These are phyloP conservation scores for Euura saliciscinereae DNA, from an alignment of 1,140 invertebrate species.

Conservation along the genomic window DNA sequence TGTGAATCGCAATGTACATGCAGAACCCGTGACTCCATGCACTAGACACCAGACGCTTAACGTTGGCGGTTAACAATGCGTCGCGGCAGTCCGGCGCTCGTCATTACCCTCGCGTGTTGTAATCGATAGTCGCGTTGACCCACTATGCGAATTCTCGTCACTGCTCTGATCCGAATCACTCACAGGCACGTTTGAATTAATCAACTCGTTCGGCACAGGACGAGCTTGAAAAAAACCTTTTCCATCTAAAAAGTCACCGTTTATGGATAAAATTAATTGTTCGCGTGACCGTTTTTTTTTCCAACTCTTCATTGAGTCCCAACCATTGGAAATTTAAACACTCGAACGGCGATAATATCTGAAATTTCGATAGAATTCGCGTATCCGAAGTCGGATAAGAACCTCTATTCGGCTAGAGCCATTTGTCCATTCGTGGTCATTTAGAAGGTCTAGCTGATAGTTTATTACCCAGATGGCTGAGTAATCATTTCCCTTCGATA, in stretches of 20 bases:
- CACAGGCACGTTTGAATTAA: background rate
- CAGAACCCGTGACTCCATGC: background rate
- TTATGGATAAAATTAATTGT: too few species aligned
- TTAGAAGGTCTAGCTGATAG: background rate
- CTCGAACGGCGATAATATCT: too few species aligned
- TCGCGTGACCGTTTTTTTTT: too few species aligned
- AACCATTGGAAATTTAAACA: too few species aligned
- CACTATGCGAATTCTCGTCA: background rate
- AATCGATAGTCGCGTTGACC: conserved; percentile 21
- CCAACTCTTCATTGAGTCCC: too few species aligned
- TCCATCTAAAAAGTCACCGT: too few species aligned
- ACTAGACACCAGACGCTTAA: background rate
- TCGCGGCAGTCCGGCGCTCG: conserved; percentile 20
- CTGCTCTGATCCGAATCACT: background rate
- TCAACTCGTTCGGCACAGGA: background rate
- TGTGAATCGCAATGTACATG: background rate
- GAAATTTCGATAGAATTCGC: too few species aligned
- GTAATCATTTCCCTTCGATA: background rate
- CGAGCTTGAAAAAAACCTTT: background rate
- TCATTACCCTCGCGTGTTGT: conserved; percentile 24
- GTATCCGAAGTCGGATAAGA: too few species aligned
- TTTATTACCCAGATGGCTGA: conserved; percentile 1
- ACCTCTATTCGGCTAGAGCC: background rate
- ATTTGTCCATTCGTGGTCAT: background rate
- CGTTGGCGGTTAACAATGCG: conserved; percentile 8